Evolutionary conservation across 2,888 invertebrate species (phyloP), one percentile per base, ranked within the genome.

Genomic region (Drosophila setosimentum): DNA sequence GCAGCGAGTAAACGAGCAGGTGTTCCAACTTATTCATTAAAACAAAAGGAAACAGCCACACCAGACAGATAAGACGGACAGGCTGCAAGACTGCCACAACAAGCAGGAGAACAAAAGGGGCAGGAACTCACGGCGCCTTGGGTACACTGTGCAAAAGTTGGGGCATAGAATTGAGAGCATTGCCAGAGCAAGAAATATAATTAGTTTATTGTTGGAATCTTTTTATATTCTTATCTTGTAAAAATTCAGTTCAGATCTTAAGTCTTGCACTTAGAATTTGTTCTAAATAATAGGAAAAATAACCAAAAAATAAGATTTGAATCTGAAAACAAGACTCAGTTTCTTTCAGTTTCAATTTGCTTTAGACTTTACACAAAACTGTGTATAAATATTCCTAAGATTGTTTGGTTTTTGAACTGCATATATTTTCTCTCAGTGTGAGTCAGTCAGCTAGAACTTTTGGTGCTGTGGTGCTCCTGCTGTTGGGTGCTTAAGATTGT

Each of bases 11-110:
- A 68, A 64, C 82, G 80, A 87, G 87, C 87, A 87, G 87, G 87
- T 87, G 87, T 89, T 87, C 60, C 80, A 83, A 78, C 80, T 87
- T 87, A 85, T 87, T 87, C 89, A 87, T 89, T 89, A 85, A 82
- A 85, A 87, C 77, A 87, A 87, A 83, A 80, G 83, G 85, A 85
- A 84, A 61, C 74, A 79, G 83, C 69, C 67, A 51, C 45, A 64
- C 37, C 48, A 50, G 62, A 54, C 65, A 45, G 69, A 69, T 64
- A 40, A 61, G 55, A 55, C 66, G 45, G 69, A 72, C 68, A 49
- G 55, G 50, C 62, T 35, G 58, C 42, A 59, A 65, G 50, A 54
- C 51, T 21, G 30, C 24, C 45, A 24, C 51, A 21, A 54, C 24
- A 32, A 27, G 50, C 16, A 54, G 27, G 16, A n/a, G 35, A 24